Conservation (phyloP, 2,797 vertebrate genomes). For the Centropyge bicolor region DNA sequence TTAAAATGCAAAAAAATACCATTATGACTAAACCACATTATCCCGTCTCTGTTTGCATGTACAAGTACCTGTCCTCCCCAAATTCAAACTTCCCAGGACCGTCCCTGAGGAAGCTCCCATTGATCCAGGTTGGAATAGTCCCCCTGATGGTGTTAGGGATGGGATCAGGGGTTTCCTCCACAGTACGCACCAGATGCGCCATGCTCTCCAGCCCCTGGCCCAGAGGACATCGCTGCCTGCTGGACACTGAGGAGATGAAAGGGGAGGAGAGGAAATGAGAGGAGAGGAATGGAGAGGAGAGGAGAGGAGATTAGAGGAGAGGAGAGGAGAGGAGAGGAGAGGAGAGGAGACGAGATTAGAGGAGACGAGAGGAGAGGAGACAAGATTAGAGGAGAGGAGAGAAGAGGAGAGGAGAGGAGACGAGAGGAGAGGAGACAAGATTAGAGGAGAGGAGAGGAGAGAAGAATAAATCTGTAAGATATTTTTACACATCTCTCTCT, state of each 20-base stretch:
- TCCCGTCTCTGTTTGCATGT: not conserved
- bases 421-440: not conserved
- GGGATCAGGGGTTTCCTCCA: conserved; percentile 87
- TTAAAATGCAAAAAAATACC: conserved; percentile 46
- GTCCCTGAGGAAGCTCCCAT: conserved; percentile 90
- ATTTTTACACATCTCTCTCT: too few species aligned
- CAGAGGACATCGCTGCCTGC: conserved; percentile 73
- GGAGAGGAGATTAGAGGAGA: too few species aligned
- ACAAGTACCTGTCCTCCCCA: conserved; percentile 88
- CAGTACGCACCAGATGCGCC: conserved; percentile 81
- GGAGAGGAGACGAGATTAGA: not conserved
- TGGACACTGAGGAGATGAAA: conserved; percentile 60
- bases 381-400: not conserved
- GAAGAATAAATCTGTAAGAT: too few species aligned
- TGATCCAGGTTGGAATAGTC: conserved; percentile 90
- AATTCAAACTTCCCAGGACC: conserved; percentile 97
- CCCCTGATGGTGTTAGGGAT: conserved; percentile 86
- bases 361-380: too few species aligned
- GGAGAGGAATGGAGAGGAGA: not conserved
- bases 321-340: too few species aligned
- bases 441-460: not conserved
- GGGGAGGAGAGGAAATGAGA: not conserved
- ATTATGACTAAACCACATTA: conserved; percentile 12
- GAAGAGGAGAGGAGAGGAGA: not conserved
- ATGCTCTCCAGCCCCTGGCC: conserved; percentile 84